Percentiles rank a stretch among this genome's conserved stretches.
Evolutionary conservation across 2,797 vertebrate genomes (phyloP).

Genomic region (Catamblyrhynchus diadema): DNA sequence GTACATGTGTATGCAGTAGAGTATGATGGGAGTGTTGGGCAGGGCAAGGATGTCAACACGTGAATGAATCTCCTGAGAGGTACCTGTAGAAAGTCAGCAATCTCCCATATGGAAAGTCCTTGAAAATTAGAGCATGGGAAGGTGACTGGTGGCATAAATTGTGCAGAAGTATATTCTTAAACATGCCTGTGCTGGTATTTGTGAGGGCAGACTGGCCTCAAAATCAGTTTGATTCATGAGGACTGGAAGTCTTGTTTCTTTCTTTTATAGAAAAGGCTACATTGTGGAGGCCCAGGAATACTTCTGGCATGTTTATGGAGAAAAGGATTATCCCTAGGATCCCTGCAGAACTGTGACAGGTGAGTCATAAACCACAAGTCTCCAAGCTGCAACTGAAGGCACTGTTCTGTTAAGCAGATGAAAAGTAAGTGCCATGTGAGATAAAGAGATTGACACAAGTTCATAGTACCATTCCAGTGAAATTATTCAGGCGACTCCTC

Average conservation of each 20-base stretch:
- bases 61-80: not conserved
- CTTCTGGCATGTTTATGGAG: not conserved
- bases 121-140: not conserved
- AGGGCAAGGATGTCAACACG: not conserved
- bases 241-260: not conserved
- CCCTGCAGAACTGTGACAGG: not conserved
- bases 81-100: not conserved
- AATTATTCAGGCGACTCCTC: not conserved
- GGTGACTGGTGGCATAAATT: not conserved
- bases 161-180: not conserved
- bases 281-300: not conserved
- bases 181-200: not conserved
- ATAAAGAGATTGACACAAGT: not conserved
- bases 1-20: fast-evolving
- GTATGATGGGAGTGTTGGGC: not conserved
- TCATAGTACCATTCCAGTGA: not conserved
- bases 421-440: not conserved
- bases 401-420: not conserved
- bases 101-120: not conserved
- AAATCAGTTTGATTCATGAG: not conserved
- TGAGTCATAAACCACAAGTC: not conserved
- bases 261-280: not conserved
- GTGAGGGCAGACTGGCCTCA: not conserved
- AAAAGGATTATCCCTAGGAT: not conserved
- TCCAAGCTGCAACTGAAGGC: not conserved